Percentiles rank a stretch among this genome's conserved stretches.
Evolutionary conservation across 2,797 vertebrate genomes (phyloP).

Genomic region (Triplophysa bombifrons): DNA sequence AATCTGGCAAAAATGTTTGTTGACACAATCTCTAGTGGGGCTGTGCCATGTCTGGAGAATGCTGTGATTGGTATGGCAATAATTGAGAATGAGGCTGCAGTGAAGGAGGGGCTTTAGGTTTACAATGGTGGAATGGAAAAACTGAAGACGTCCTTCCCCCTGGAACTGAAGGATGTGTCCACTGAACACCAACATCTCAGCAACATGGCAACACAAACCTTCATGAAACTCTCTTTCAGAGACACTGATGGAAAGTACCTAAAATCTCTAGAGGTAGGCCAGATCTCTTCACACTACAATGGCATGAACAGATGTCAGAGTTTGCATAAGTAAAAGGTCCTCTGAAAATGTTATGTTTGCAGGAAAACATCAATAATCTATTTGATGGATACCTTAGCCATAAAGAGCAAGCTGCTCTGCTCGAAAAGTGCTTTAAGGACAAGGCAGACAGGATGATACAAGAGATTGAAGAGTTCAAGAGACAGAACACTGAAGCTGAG

Average conservation of each 20-base stretch:
- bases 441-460: too few species aligned
- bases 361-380: not conserved
- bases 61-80: slow-evolving; percentile 60
- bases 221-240: slow-evolving; percentile 61
- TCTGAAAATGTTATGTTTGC: not conserved
- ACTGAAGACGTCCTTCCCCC: slow-evolving; percentile 51
- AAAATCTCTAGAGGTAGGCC: slow-evolving; percentile 55
- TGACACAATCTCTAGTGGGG: slow-evolving; percentile 60
- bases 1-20: slow-evolving; percentile 59
- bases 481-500: too few species aligned
- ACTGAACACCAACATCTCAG: slow-evolving; percentile 54
- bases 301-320: not conserved
- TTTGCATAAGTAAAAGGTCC: not conserved
- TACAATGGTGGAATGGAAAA: slow-evolving; percentile 65
- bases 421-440: too few species aligned
- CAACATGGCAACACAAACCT: slow-evolving; percentile 48
- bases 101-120: slow-evolving; percentile 47
- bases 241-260: slow-evolving; percentile 52
- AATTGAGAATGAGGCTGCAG: slow-evolving; percentile 63
- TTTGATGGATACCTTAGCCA: not conserved
- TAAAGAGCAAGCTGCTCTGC: too few species aligned
- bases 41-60: slow-evolving; percentile 64
- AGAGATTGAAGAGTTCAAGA: too few species aligned
- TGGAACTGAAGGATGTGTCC: slow-evolving; percentile 51
- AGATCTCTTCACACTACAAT: not conserved